Base-by-base conservation (phyloP, 2,888 invertebrate species). In the Cataglyphis albicans region DNA sequence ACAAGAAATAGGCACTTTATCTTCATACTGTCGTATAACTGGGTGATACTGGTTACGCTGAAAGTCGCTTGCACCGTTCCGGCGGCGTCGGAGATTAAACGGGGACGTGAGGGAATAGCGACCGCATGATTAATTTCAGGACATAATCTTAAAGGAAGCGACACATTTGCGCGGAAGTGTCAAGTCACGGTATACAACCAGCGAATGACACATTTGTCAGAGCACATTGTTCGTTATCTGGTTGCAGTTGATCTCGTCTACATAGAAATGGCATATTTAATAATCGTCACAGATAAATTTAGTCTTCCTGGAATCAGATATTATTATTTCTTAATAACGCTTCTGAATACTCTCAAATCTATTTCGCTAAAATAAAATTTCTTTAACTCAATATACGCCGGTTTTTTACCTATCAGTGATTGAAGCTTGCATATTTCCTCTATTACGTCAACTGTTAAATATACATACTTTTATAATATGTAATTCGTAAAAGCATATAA, bases 101-200 rank as follows among this genome's bases (percentile, higher is more conserved):
- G 65, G 32, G 35, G 52, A 80, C 70, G 61, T 55, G 29, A 5
- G 32, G 57, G 65, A 29, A 59, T 68, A 44, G 57, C 52, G 57
- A 21, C 9, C 55, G n/a, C 84, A 70, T 84, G 84, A 87, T 86
- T 86, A 81, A 83, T 81, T 86, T 64, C 70, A 48, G 59, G 81
- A 80, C 78, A 72, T 78, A 81, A 87, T 87, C 82, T 86, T 81
- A 82, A 83, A 80, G 64, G 52, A 74, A n/a, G 41, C 73, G 68
- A 44, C 80, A 80, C 63, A 64, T 76, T 78, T 52, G 68, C 55
- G 70, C 44, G 78, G 35, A 80, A 70, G 59, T 59, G 78, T 59
- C 44, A 44, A 18, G 44, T 3, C 21, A 25, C n/a, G 32, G 21
- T 59, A 35, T 70, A 80, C 78, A 70, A 35, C 44, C 35, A 41